Evolutionary conservation across 1,140 invertebrate species (phyloP).

Genomic region (Penaeus vannamei): DNA sequence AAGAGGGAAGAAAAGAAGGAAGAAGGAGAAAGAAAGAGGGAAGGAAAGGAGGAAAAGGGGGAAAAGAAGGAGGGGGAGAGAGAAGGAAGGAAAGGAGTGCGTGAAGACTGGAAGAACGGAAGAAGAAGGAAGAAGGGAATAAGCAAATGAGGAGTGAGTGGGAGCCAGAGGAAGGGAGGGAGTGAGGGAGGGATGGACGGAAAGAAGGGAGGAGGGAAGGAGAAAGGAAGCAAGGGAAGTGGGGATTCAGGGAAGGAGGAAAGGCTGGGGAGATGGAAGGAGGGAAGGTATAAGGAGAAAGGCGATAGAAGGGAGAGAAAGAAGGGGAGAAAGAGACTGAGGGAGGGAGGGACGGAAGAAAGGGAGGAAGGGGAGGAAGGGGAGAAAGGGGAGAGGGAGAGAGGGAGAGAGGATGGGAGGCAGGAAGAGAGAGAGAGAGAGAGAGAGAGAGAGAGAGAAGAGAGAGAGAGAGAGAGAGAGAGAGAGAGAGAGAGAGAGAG

Average conservation of each 20-base stretch:
- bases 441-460: too few relatives aligned
- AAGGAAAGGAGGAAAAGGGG: background rate
- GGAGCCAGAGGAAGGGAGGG: too few relatives aligned
- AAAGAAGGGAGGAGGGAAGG: too few relatives aligned
- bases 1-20: background rate
- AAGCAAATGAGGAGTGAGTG: too few relatives aligned
- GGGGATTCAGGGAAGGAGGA: background rate
- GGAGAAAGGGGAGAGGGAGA: background rate
- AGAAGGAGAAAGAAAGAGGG: background rate
- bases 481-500: too few relatives aligned
- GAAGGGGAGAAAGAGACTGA: background rate
- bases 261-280: background rate
- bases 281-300: background rate
- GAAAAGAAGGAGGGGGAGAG: background rate
- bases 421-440: too few relatives aligned
- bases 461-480: too few relatives aligned
- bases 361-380: background rate
- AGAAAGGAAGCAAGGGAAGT: too few relatives aligned
- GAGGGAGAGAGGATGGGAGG: background rate
- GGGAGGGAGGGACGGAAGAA: background rate
- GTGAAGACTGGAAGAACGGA: background rate
- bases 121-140: background rate
- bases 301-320: background rate
- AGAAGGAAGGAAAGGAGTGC: background rate
- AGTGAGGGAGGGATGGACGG: too few relatives aligned